Evolutionary conservation across 30 jellyfish, hydroid and myxozoan species (phyloP).

Genomic region (Hydractinia symbiolongicarpus): DNA sequence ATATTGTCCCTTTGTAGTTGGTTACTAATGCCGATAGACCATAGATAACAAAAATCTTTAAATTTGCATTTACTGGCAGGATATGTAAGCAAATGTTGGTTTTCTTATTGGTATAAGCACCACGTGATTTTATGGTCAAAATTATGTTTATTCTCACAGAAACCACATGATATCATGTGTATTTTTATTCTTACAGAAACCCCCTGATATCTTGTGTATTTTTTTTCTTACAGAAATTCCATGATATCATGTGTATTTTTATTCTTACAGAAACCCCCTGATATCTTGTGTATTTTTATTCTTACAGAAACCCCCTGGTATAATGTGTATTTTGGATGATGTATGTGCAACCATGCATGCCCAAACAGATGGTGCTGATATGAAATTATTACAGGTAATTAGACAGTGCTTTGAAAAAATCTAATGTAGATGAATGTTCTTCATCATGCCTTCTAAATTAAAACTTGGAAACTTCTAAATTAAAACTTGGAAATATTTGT

Average conservation of each 20-base stretch:
- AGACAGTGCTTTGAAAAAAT: no score
- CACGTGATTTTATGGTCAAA: no score
- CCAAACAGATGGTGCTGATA: slow-evolving; percentile 98
- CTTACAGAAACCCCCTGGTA: slow-evolving; percentile 94
- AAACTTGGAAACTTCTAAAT: no score
- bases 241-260: slow-evolving; percentile 91
- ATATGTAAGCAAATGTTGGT: no score
- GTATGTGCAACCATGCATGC: slow-evolving; percentile 99
- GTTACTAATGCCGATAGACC: no score
- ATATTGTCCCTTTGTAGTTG: no score
- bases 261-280: slow-evolving; percentile 61
- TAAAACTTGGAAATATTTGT: no score
- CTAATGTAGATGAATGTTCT: no score
- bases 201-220: slow-evolving; percentile 12
- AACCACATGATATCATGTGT: slow-evolving; percentile 96
- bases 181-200: slow-evolving; percentile 78
- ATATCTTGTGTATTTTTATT: slow-evolving; percentile 38
- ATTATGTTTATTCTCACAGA: slow-evolving; percentile 15
- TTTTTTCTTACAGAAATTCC: slow-evolving; percentile 80
- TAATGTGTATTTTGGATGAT: slow-evolving; percentile 96
- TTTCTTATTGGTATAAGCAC: no score
- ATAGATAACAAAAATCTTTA: no score
- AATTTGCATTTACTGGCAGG: no score
- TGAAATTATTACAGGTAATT: slow-evolving; percentile 74
- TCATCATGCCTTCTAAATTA: no score